A percentile compares a stretch with the other conserved stretches of the same genome.
Evolutionary conservation across 2,888 invertebrate genomes (phyloP).

Genomic region (Cataglyphis albicans): DNA sequence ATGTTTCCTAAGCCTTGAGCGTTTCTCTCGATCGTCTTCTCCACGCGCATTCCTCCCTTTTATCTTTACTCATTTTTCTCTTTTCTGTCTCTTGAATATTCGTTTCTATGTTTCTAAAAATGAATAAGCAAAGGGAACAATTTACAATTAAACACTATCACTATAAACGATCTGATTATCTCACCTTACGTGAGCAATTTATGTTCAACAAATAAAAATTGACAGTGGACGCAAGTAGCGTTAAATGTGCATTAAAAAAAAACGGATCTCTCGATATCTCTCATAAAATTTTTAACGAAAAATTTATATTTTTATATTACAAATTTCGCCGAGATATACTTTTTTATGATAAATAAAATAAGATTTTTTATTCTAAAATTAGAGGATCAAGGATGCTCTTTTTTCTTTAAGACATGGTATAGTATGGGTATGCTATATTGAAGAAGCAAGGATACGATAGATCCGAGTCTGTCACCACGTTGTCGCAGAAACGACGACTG

Average conservation of each 20-base stretch:
- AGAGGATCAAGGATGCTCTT: too few relatives aligned
- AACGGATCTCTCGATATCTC: not conserved
- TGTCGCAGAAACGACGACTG: constrained; percentile 45
- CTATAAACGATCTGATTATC: not conserved
- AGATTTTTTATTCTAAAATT: not conserved
- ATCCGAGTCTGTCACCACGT: constrained; percentile 23
- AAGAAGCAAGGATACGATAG: constrained; percentile 22
- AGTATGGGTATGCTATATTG: not conserved
- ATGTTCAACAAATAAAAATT: not conserved
- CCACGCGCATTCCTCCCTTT: constrained; percentile 10
- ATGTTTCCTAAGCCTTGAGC: constrained; percentile 31
- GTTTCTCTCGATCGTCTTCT: constrained; percentile 28
- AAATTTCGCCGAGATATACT: not conserved
- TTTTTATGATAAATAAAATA: not conserved
- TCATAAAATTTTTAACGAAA: not conserved
- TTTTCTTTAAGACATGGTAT: not conserved
- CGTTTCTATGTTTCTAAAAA: constrained; percentile 5
- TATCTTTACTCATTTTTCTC: constrained; percentile 5
- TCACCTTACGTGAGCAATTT: not conserved
- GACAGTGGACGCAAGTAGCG: not conserved
- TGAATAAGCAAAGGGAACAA: not conserved
- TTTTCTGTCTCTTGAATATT: not conserved
- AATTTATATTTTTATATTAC: not conserved
- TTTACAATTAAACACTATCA: not conserved
- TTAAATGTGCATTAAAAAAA: not conserved